Conservation (phyloP, 2,113 vertebrate genomes). For the Addax nasomaculatus region DNA sequence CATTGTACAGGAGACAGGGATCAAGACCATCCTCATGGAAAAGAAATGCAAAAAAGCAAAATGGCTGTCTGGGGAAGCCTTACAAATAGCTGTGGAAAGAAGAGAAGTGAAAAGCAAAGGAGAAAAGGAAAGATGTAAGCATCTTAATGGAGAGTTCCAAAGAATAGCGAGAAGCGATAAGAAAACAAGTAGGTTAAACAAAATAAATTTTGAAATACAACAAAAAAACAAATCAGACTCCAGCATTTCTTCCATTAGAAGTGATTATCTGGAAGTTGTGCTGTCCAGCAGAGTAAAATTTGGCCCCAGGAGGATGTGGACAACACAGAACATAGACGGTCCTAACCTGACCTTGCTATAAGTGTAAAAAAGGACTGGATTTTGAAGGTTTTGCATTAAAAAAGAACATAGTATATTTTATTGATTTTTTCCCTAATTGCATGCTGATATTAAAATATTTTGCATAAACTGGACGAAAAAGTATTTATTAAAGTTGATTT, state of each 20-base stretch:
- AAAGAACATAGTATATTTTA: not conserved
- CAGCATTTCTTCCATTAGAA: not conserved
- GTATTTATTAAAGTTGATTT: not conserved
- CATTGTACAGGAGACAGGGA: too few relatives aligned
- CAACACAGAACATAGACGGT: accelerated
- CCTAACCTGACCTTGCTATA: not conserved
- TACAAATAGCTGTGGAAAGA: too few relatives aligned
- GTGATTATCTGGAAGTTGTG: not conserved
- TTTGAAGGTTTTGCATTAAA: not conserved
- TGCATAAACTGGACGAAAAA: not conserved
- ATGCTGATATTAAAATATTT: not conserved
- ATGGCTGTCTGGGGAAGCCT: too few relatives aligned
- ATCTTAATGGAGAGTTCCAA: too few relatives aligned
- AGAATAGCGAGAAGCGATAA: too few relatives aligned
- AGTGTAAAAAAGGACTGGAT: not conserved
- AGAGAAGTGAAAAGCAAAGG: too few relatives aligned
- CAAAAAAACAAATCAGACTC: not conserved
- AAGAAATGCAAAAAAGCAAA: too few relatives aligned
- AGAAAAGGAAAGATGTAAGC: too few relatives aligned
- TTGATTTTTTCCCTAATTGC: not conserved
- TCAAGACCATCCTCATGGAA: too few relatives aligned
- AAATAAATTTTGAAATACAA: not conserved
- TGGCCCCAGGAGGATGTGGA: too few relatives aligned
- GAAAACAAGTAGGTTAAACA: not conserved
- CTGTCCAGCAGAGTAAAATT: accelerated